Conservation (phyloP, 2,113 vertebrate species). For the Bucco capensis region DNA sequence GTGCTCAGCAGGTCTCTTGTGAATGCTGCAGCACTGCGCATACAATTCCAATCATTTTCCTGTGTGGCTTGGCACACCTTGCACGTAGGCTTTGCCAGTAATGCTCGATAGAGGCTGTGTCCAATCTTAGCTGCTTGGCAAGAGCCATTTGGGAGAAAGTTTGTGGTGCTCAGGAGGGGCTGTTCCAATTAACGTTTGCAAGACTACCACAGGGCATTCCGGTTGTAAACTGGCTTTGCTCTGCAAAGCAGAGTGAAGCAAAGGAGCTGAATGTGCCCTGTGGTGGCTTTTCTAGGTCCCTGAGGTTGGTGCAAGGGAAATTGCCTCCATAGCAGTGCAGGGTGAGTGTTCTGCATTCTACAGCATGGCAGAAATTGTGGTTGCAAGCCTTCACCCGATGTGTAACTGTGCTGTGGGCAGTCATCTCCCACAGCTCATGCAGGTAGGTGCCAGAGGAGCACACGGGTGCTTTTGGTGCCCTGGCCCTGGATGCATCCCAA, state of each 20-base stretch:
- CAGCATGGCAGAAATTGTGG: not conserved
- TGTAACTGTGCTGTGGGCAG: not conserved
- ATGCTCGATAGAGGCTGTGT: accelerated
- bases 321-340: accelerated
- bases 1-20: not conserved
- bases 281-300: not conserved
- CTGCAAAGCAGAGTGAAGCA: not conserved
- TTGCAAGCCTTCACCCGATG: not conserved
- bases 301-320: accelerated
- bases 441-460: not conserved
- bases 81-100: accelerated
- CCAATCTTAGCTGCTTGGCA: not conserved
- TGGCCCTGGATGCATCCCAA: not conserved
- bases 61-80: not conserved
- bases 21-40: accelerated
- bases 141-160: not conserved
- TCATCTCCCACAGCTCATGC: not conserved
- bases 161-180: not conserved
- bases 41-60: accelerated
- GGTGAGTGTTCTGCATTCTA: not conserved
- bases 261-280: accelerated
- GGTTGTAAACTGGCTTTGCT: not conserved
- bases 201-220: not conserved
- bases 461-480: accelerated
- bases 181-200: not conserved